These are phyloP conservation scores for Henricia sp. DNA, from an alignment of 53 echinoderm and acorn worm species.

Conservation along the genomic window DNA sequence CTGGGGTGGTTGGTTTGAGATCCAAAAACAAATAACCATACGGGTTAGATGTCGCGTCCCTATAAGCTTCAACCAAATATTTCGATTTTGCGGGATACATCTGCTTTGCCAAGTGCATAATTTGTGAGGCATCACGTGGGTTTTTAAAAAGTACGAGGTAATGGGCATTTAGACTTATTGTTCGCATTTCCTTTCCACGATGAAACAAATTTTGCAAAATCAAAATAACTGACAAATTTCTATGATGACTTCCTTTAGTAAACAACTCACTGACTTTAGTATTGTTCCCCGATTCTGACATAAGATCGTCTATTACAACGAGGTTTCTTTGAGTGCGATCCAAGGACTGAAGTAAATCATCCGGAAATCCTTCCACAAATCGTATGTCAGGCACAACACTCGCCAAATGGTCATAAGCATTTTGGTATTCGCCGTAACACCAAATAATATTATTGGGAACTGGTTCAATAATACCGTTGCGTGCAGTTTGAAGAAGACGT, in stretches of 20 bases:
- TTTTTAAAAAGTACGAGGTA: constrained; percentile 81
- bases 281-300: constrained; percentile 71
- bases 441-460: constrained; percentile 65
- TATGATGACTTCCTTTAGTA: constrained; percentile 82
- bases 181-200: constrained; percentile 73
- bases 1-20: constrained; percentile 70
- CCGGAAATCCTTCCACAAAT: constrained; percentile 77
- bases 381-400: constrained; percentile 37
- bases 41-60: constrained; percentile 59
- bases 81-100: constrained; percentile 74
- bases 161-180: constrained; percentile 78
- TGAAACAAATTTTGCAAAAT: constrained; percentile 79
- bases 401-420: constrained; percentile 61
- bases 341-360: constrained; percentile 37
- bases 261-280: constrained; percentile 66
- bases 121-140: constrained; percentile 79
- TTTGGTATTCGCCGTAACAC: constrained; percentile 87
- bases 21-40: constrained; percentile 80
- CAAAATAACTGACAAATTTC: constrained; percentile 79
- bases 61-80: constrained; percentile 75
- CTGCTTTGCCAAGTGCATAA: constrained; percentile 76
- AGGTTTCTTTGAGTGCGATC: constrained; percentile 59
- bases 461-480: constrained; percentile 52
- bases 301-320: constrained; percentile 78
- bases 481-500: constrained; percentile 8